These are phyloP conservation scores for Salticus scenicus DNA, from an alignment of 2,888 invertebrate species.

Conservation along the genomic window DNA sequence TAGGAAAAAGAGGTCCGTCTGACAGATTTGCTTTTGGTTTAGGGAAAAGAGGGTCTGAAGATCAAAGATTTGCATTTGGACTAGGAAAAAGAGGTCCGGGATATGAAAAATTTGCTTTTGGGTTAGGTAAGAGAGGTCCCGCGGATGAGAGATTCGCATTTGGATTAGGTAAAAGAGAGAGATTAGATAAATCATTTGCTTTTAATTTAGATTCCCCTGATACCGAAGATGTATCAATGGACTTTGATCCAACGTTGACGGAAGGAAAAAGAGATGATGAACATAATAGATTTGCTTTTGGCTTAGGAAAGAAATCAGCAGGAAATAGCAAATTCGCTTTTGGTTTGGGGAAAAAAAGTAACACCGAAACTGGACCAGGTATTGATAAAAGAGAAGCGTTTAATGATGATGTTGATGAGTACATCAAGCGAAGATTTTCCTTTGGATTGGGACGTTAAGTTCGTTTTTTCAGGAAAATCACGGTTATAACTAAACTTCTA, in stretches of 20 bases:
- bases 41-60: slow-evolving; percentile 65
- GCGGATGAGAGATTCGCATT: slow-evolving; percentile 36
- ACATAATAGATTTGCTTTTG: slow-evolving; percentile 45
- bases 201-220: slow-evolving; percentile 46
- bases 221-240: too few relatives aligned
- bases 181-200: slow-evolving; percentile 4
- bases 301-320: slow-evolving; percentile 42
- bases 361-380: slow-evolving; percentile 6
- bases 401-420: slow-evolving; percentile 66
- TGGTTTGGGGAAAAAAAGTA: slow-evolving; percentile 53
- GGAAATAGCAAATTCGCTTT: slow-evolving; percentile 33
- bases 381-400: slow-evolving; percentile 47
- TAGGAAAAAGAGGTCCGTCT: slow-evolving; percentile 49
- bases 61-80: slow-evolving; percentile 51
- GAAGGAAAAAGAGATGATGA: slow-evolving; percentile 47
- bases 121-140: slow-evolving; percentile 40
- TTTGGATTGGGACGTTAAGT: slow-evolving; percentile 69
- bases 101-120: slow-evolving; percentile 42
- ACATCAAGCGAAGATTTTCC: slow-evolving; percentile 70
- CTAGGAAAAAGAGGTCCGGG: slow-evolving; percentile 51
- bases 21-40: slow-evolving; percentile 68
- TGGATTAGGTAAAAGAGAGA: slow-evolving; percentile 30
- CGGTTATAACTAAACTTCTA: background rate
- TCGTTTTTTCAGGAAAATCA: slow-evolving; percentile 67
- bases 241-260: slow-evolving; percentile 45